Conservation (phyloP, 1,140 invertebrate genomes). For the Mycetomoellerius zeteki region DNA sequence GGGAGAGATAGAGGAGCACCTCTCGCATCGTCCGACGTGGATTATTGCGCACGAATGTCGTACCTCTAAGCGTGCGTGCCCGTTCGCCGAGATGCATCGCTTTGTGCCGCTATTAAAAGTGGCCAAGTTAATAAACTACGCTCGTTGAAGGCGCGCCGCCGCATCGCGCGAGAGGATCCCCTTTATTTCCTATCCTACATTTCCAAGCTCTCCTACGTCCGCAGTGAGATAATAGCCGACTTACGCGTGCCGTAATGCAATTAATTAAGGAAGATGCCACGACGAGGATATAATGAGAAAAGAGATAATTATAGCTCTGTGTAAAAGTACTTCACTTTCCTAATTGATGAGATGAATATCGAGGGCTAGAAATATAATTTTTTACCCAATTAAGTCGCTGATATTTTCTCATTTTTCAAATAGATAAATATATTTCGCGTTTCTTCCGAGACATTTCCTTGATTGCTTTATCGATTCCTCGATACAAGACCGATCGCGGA, state of each 20-base stretch:
- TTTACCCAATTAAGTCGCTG: conserved; percentile 24
- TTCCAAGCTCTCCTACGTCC: conserved; percentile 14
- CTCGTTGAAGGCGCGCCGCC: conserved; percentile 40
- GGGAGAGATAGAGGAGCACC: conserved; percentile 32
- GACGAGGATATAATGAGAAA: not conserved
- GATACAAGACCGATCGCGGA: conserved; percentile 34
- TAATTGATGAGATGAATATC: not conserved
- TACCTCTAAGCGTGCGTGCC: conserved; percentile 53
- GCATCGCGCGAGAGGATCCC: conserved; percentile 11
- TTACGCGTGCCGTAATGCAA: conserved; percentile 47
- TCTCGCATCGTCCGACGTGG: conserved; percentile 61
- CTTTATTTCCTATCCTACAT: conserved; percentile 38
- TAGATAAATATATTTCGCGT: not conserved
- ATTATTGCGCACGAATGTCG: conserved; percentile 62
- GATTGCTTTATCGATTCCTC: conserved; percentile 47
- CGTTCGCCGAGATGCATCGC: conserved; percentile 53
- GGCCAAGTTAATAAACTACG: conserved; percentile 68
- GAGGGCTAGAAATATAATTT: not conserved
- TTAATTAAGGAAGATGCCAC: conserved; percentile 29
- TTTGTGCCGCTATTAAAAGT: conserved; percentile 67
- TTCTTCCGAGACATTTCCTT: not conserved
- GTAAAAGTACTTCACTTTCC: not conserved
- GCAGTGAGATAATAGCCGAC: conserved; percentile 46
- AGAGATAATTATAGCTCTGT: not conserved
- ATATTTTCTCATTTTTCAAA: conserved; percentile 6